Percentiles rank a stretch among this genome's conserved stretches.
phyloP scores from a whole-genome alignment of 2,888 invertebrate species.

The Lathronympha strigana region DNA sequence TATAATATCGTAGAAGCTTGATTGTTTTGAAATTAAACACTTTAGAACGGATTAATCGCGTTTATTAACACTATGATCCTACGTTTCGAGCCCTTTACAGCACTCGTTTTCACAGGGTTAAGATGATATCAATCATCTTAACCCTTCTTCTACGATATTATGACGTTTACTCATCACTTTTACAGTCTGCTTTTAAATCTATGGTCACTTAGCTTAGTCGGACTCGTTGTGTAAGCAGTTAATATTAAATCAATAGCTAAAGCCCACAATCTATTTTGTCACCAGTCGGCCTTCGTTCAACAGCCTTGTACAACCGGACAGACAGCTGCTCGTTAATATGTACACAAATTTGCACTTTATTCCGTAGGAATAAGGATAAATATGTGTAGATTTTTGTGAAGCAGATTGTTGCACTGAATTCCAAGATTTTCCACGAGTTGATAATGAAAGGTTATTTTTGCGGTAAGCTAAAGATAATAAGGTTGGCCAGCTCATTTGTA shows the following conservation, averaged over 20 bases:
- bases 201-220: too few species aligned
- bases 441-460: conserved; percentile 2
- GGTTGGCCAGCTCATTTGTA: background rate
- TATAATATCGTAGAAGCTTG: too few species aligned
- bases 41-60: too few species aligned
- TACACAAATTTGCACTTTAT: background rate
- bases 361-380: background rate
- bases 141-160: too few species aligned
- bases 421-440: conserved; percentile 21
- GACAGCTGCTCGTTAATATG: background rate
- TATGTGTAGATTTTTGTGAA: background rate
- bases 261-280: conserved; percentile 31
- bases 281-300: conserved; percentile 28
- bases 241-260: conserved; percentile 27
- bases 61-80: too few species aligned
- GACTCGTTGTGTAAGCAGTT: conserved; percentile 19
- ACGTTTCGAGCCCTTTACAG: too few species aligned
- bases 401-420: background rate
- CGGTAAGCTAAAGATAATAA: too few species aligned
- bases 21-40: too few species aligned
- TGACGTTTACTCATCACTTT: too few species aligned
- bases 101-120: too few species aligned
- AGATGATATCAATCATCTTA: too few species aligned
- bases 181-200: too few species aligned
- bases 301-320: conserved; percentile 29